Base-by-base conservation (phyloP, 2,888 invertebrate genomes). In the Apodemia hepburni region DNA sequence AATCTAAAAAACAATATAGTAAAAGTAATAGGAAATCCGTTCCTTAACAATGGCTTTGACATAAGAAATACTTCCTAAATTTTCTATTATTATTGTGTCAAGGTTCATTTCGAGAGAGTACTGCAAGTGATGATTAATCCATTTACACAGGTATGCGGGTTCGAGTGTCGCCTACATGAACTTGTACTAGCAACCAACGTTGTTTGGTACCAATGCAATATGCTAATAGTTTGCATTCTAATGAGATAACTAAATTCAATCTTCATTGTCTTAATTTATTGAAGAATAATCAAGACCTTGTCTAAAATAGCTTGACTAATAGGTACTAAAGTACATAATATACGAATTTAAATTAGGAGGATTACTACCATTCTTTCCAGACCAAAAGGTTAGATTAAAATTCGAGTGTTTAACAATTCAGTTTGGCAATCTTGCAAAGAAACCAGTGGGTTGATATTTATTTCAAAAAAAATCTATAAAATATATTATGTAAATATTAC, bases 41-140 rank as follows among this genome's bases (percentile, higher is more conserved):
- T 54, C 49, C 6, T 12, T 27, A 54, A 54, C 54, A 54, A 54
- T 54, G 54, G 54, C 22, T 54, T 54, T 27, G 54, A 54, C 54
- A 18, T 49, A 18, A 42, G 42, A 42, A 42, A 42, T 42, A 54
- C 54, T 54, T 62, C 61, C 61, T 47, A 62, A 62, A 29, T 62
- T 58, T 58, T 45, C 42, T 12, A 59, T 47, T 42, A 65, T 70
- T 74, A 76, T 68, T 69, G 73, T 84, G 84, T 81, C 88, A 87
- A 86, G 86, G 87, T 71, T 64, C 60, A 57, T 66, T 68, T 67
- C 65, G 63, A 65, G 62, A 68, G 70, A 65, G 81, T 80, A 81
- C 80, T 80, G 70, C 70, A 70, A 69, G 68, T 71, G 75, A 78
- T 80, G 76, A 80, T 74, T 78, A 76, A 75, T 73, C 60, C 65